phyloP scores from a whole-genome alignment of 30 jellyfish, hydroid and myxozoan genomes.

The Aurelia sp. region DNA sequence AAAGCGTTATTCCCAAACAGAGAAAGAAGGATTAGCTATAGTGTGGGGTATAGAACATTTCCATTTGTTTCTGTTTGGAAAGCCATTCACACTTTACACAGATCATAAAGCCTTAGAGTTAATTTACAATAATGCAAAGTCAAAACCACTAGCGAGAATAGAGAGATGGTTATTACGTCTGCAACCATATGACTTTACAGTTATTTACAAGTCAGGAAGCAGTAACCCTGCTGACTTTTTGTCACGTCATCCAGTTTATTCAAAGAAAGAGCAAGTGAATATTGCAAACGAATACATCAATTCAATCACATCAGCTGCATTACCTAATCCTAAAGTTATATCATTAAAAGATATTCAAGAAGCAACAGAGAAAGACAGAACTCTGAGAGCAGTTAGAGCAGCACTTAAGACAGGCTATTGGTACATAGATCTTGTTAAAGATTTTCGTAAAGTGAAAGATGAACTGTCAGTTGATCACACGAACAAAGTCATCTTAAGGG shows the following conservation, averaged over 20 bases:
- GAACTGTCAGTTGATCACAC: slow-evolving; percentile 8
- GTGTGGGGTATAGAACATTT: neutral
- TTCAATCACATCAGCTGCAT: neutral
- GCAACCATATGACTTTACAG: neutral
- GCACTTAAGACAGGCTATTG: neutral
- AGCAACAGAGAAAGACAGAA: slow-evolving; percentile 6
- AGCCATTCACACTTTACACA: neutral
- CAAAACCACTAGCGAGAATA: slow-evolving; percentile 18
- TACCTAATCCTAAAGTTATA: slow-evolving; percentile 25
- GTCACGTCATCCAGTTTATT: too few species aligned
- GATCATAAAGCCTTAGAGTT: neutral
- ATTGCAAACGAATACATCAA: neutral
- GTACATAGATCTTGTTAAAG: slow-evolving; percentile 4
- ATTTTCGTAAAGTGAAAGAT: slow-evolving; percentile 9
- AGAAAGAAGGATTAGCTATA: neutral
- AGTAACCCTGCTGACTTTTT: too few species aligned
- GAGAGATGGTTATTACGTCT: slow-evolving; percentile 1
- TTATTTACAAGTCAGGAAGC: too few species aligned
- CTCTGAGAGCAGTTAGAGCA: neutral
- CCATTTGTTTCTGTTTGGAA: neutral
- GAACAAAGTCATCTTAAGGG: neutral
- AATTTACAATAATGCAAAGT: neutral
- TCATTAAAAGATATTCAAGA: slow-evolving; percentile 14
- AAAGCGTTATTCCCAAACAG: slow-evolving; percentile 38
- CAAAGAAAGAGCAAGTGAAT: too few species aligned